Evolutionary conservation across 2,113 vertebrate species (phyloP).

Genomic region (Numida meleagris): DNA sequence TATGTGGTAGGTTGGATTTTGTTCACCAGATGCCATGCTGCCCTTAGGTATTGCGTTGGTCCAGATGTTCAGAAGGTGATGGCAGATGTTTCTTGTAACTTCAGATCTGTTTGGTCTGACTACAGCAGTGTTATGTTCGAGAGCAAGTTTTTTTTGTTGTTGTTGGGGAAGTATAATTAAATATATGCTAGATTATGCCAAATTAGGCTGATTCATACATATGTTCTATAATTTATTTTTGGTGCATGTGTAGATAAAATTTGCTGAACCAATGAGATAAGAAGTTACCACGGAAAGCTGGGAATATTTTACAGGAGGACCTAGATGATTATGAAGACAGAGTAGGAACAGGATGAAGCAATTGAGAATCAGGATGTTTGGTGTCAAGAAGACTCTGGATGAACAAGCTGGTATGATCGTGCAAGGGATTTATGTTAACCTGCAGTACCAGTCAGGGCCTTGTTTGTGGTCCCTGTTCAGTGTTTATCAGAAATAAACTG

Average conservation of each 20-base stretch:
- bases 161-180: fast-evolving
- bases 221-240: not conserved
- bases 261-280: not conserved
- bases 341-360: not conserved
- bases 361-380: not conserved
- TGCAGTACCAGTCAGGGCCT: not conserved
- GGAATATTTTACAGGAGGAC: not conserved
- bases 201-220: not conserved
- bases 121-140: not conserved
- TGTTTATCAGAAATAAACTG: not conserved
- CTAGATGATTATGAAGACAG: not conserved
- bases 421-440: not conserved
- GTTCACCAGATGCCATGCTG: not conserved
- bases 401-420: not conserved
- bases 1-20: not conserved
- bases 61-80: not conserved
- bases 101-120: not conserved
- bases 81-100: not conserved
- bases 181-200: not conserved
- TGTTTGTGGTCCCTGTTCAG: not conserved
- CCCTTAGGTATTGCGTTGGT: not conserved
- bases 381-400: not conserved
- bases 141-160: not conserved
- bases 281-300: not conserved
- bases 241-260: not conserved